phyloP scores from a whole-genome alignment of 2,888 invertebrate species.

The Machimus rusticus region DNA sequence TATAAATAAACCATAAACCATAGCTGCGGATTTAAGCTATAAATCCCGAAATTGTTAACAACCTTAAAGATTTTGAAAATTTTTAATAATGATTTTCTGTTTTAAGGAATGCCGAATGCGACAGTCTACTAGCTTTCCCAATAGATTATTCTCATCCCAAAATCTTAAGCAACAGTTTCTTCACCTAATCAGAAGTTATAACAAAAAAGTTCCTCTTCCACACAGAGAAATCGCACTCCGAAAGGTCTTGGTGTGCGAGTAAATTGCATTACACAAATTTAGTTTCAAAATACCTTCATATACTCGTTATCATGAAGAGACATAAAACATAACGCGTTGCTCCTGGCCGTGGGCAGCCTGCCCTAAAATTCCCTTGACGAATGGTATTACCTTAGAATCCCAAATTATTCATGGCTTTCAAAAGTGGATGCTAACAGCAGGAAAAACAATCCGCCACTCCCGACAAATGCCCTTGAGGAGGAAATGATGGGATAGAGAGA shows the following conservation, averaged over 20 bases:
- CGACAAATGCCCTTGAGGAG: slow-evolving; percentile 31
- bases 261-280: slow-evolving; percentile 28
- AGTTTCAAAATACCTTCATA: not conserved
- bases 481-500: slow-evolving; percentile 42
- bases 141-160: not conserved
- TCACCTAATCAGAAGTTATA: too few relatives aligned
- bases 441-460: slow-evolving; percentile 44
- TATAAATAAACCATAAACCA: too few relatives aligned
- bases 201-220: not conserved
- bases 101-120: not conserved
- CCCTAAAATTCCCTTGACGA: slow-evolving; percentile 8
- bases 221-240: not conserved
- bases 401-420: slow-evolving; percentile 45
- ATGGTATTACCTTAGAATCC: slow-evolving; percentile 24
- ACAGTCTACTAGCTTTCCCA: not conserved
- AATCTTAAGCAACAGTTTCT: not conserved
- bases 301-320: not conserved
- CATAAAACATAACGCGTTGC: not conserved
- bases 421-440: slow-evolving; percentile 42
- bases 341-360: not conserved
- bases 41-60: too few relatives aligned
- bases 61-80: too few relatives aligned
- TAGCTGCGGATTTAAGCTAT: too few relatives aligned
- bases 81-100: too few relatives aligned
- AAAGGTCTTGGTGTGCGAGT: not conserved